Conservation (phyloP, 2,797 vertebrate species). For the Oryzias dopingdopingensis region DNA sequence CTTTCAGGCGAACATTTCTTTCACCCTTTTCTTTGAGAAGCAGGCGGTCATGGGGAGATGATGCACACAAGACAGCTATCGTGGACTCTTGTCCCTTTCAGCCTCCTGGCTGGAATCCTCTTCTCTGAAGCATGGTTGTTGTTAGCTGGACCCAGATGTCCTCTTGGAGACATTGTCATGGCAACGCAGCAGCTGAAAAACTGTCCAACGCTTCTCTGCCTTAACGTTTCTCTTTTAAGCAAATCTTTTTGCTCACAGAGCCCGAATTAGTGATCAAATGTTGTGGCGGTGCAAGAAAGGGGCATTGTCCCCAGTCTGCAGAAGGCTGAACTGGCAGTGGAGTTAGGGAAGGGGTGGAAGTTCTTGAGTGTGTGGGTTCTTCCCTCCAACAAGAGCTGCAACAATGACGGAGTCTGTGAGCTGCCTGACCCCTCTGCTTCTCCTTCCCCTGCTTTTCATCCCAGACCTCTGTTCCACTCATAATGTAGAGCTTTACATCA, state of each 20-base stretch:
- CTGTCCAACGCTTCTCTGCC: constrained; percentile 61
- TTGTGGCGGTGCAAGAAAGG: constrained; percentile 65
- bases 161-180: constrained; percentile 61
- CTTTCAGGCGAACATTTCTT: constrained; percentile 45
- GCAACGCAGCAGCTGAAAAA: constrained; percentile 63
- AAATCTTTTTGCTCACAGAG: constrained; percentile 37
- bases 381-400: constrained; percentile 43
- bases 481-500: constrained; percentile 32
- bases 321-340: constrained; percentile 55
- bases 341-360: constrained; percentile 40
- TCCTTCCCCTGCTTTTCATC: constrained; percentile 38
- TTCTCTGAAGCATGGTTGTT: constrained; percentile 58
- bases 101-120: constrained; percentile 72
- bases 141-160: constrained; percentile 73
- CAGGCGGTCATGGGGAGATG: constrained; percentile 52
- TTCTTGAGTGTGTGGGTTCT: constrained; percentile 43
- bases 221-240: constrained; percentile 46
- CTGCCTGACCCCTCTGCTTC: constrained; percentile 51
- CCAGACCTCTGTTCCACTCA: constrained; percentile 27
- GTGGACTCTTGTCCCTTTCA: constrained; percentile 70
- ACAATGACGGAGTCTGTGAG: constrained; percentile 72
- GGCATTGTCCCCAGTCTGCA: constrained; percentile 64
- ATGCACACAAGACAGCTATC: constrained; percentile 72
- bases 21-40: constrained; percentile 37
- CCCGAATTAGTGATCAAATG: constrained; percentile 54